phyloP scores from a whole-genome alignment of 1,140 invertebrate genomes.

The Hermatobates lingyangjiaoensis region DNA sequence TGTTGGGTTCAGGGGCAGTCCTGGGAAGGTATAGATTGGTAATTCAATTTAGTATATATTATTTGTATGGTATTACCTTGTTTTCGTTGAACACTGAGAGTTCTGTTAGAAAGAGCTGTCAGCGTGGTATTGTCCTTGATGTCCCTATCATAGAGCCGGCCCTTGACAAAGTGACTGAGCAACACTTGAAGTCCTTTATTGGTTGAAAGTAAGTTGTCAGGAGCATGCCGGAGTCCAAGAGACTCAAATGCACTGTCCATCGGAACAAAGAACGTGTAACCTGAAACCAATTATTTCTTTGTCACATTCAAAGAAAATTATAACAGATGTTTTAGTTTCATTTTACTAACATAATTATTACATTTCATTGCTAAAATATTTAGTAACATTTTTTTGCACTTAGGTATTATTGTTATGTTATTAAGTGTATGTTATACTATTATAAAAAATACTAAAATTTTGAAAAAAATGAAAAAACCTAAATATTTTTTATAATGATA shows the following conservation, averaged over 20 bases:
- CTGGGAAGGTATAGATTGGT: too few relatives aligned
- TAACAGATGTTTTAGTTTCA: too few relatives aligned
- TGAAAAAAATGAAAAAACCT: too few relatives aligned
- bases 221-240: constrained; percentile 30
- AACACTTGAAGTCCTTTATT: constrained; percentile 31
- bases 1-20: too few relatives aligned
- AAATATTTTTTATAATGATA: too few relatives aligned
- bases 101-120: constrained; percentile 30
- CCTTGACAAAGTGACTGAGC: constrained; percentile 39
- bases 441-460: too few relatives aligned
- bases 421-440: too few relatives aligned
- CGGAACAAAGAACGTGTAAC: constrained; percentile 42
- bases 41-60: neutral
- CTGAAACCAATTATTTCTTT: constrained; percentile 19
- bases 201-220: constrained; percentile 34
- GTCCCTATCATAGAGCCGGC: constrained; percentile 35
- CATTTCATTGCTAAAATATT: too few relatives aligned
- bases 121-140: constrained; percentile 30
- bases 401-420: too few relatives aligned
- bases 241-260: constrained; percentile 35
- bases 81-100: constrained; percentile 29
- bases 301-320: too few relatives aligned
- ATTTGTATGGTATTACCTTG: constrained; percentile 21
- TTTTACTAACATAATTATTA: too few relatives aligned
- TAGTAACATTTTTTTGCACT: too few relatives aligned